phyloP scores from a whole-genome alignment of 2,113 vertebrate genomes.

The Typhlomys cinereus region DNA sequence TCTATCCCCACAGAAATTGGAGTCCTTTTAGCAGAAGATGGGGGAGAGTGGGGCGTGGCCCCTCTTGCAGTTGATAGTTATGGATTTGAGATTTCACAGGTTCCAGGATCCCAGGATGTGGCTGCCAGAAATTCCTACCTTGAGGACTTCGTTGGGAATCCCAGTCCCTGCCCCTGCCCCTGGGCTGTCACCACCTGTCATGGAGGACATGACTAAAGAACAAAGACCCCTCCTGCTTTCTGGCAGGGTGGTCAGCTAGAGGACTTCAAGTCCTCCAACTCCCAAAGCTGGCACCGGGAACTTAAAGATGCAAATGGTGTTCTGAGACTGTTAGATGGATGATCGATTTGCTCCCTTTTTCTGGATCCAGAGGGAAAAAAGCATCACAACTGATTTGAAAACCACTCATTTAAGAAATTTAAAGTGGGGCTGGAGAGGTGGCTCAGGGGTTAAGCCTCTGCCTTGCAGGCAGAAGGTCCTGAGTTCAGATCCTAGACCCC shows the following conservation, averaged over 20 bases:
- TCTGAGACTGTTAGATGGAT: not conserved
- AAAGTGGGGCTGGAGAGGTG: too few relatives aligned
- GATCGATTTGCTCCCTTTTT: not conserved
- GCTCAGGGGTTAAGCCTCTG: too few relatives aligned
- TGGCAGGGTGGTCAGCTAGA: not conserved
- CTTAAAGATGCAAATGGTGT: not conserved
- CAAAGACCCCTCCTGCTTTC: not conserved
- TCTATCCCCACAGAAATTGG: too few relatives aligned
- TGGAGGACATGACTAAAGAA: not conserved
- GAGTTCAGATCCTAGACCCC: too few relatives aligned
- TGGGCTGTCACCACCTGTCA: not conserved
- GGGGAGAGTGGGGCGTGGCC: not conserved
- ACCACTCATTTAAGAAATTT: conserved; percentile 19
- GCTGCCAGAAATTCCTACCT: too few relatives aligned
- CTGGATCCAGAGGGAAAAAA: not conserved
- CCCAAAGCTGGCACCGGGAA: not conserved
- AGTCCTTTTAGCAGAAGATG: not conserved
- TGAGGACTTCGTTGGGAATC: too few relatives aligned
- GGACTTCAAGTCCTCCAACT: not conserved
- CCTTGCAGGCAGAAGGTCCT: too few relatives aligned
- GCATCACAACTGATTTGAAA: not conserved
- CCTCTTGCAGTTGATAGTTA: not conserved
- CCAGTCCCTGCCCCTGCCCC: accelerated
- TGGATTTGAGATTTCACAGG: not conserved
- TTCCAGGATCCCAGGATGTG: not conserved